phyloP scores from a whole-genome alignment of 1,140 invertebrate species.

The Scaptomyza pallida region DNA sequence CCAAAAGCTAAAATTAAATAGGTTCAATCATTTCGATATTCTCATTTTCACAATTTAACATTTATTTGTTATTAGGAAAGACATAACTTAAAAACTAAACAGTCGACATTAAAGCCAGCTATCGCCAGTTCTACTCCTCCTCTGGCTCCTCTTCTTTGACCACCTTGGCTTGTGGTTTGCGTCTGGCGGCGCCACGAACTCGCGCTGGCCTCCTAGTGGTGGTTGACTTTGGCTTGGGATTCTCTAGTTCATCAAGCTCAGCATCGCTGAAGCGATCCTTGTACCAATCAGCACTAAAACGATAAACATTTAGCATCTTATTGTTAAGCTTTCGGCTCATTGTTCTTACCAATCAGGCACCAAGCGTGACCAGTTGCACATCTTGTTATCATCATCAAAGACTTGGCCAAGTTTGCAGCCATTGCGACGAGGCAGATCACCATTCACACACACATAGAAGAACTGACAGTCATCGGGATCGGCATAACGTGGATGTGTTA shows the following conservation, averaged over 20 bases:
- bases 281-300: slow-evolving; percentile 92
- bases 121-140: slow-evolving; percentile 45
- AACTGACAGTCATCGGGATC: slow-evolving; percentile 96
- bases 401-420: slow-evolving; percentile 96
- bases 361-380: slow-evolving; percentile 94
- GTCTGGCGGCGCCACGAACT: slow-evolving; percentile 65
- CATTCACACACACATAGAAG: slow-evolving; percentile 96
- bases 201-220: slow-evolving; percentile 85
- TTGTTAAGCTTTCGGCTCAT: background rate
- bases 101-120: slow-evolving; percentile 45
- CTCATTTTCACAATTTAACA: background rate
- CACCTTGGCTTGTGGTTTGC: slow-evolving; percentile 58
- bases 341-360: slow-evolving; percentile 94
- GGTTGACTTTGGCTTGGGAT: slow-evolving; percentile 87
- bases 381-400: slow-evolving; percentile 92
- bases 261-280: slow-evolving; percentile 92
- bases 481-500: slow-evolving; percentile 93
- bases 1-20: too few species aligned
- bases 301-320: background rate
- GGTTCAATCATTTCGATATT: background rate
- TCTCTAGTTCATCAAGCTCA: slow-evolving; percentile 90
- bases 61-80: slow-evolving; percentile 29
- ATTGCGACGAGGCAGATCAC: slow-evolving; percentile 90
- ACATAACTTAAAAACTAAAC: slow-evolving; percentile 52
- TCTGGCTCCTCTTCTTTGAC: slow-evolving; percentile 59